Conservation (phyloP, 2,113 vertebrate species). For the Dolichallabes microphthalmus region DNA sequence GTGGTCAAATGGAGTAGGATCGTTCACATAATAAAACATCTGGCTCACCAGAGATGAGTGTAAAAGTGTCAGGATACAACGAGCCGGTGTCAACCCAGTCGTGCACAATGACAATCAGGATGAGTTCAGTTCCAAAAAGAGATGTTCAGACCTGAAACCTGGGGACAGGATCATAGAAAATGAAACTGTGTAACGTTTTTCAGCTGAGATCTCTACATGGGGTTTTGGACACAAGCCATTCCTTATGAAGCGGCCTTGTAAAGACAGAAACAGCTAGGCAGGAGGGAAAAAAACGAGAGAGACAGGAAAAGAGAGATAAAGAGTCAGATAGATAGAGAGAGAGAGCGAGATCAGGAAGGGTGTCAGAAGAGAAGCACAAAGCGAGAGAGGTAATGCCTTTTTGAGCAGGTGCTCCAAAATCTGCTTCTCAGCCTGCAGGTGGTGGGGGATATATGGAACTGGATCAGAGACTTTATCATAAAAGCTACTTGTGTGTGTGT, state of each 20-base stretch:
- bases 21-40: neutral
- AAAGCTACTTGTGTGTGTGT: conserved; percentile 8
- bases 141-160: neutral
- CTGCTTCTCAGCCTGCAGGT: conserved; percentile 28
- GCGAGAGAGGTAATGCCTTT: neutral
- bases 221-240: neutral
- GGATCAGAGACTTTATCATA: conserved; percentile 35
- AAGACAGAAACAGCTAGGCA: neutral
- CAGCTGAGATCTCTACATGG: neutral
- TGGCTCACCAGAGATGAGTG: neutral
- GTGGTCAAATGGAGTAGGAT: neutral
- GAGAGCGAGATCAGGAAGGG: neutral
- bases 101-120: neutral
- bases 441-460: conserved; percentile 20
- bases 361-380: neutral
- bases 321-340: neutral
- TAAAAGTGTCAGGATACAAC: neutral
- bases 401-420: conserved; percentile 7
- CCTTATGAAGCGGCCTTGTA: neutral
- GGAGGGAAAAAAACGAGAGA: neutral
- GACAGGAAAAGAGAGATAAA: neutral
- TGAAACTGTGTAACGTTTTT: neutral
- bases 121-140: neutral
- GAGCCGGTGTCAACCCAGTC: neutral
- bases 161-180: neutral